Base-by-base conservation (phyloP, 1,140 invertebrate species). In the Triops cancriformis region DNA sequence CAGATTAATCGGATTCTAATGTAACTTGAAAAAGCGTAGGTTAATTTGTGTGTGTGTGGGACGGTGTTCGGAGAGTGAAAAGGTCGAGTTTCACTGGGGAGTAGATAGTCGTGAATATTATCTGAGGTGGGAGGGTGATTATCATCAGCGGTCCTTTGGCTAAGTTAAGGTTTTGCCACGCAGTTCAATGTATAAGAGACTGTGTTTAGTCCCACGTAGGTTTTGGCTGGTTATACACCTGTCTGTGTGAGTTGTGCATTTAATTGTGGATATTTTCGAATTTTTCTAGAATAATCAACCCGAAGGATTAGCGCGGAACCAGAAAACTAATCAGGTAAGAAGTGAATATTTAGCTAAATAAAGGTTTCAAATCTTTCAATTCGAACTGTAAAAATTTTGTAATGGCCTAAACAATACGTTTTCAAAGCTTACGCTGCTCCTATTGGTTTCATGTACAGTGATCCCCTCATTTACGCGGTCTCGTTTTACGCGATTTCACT, bases 141-240 rank as follows among this genome's bases (percentile, higher is more conserved):
- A 64, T 64, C 51, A 64, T 23, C 18, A 4, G 31, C 31, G 31
- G 31, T 37, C 18, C 51, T 64, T 23, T 23, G 18, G 23, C n/a
- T 2, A 64, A 18, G 51, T 64, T 14, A 64, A 64, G 51, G 51
- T 64, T 64, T 64, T 14, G 6, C 51, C 10, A n/a, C 51, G 3
- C 23, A 23, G 51, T 18, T 23, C 7, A 23, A 64, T 64, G 23
- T 23, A 1, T 37, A 37, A 37, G 51, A 14, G 3, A n/a, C 51
- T 64, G 10, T 14, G 51, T 64, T 64, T 64, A 64, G 51, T 64
- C 51, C 51, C 51, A 64, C 51, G 51, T 64, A 64, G 51, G n/a
- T 64, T 23, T 23, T 23, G 51, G 51, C 51, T 23, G 1, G 51
- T 64, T 18, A 6, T 6, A 23, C 51, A 64, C 23, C 6, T 18